Evolutionary conservation across 2,113 vertebrate species (phyloP).

Genomic region (Rynchops niger): DNA sequence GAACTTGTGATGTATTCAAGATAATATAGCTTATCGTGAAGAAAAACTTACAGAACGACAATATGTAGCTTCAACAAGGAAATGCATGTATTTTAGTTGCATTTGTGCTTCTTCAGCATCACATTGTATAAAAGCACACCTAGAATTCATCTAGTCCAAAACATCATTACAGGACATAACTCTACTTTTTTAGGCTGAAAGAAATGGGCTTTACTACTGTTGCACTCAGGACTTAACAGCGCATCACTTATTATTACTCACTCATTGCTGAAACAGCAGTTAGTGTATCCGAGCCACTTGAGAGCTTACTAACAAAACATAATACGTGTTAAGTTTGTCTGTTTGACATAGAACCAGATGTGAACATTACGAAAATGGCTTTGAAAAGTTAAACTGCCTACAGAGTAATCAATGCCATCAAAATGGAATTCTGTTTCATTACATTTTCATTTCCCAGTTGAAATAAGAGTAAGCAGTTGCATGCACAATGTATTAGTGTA

Average conservation of each 20-base stretch:
- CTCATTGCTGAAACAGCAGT: background rate
- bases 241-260: background rate
- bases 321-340: background rate
- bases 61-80: background rate
- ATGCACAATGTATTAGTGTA: background rate
- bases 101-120: background rate
- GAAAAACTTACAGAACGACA: background rate
- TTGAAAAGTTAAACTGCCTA: background rate
- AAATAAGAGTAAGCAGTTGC: background rate
- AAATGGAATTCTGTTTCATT: constrained; percentile 8
- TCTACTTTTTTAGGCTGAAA: background rate
- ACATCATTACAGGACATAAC: background rate
- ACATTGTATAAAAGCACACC: background rate
- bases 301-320: background rate
- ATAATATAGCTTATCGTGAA: background rate
- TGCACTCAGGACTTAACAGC: background rate
- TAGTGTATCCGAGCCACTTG: background rate
- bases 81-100: background rate
- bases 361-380: background rate
- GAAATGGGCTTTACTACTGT: background rate
- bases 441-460: constrained; percentile 6
- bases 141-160: background rate
- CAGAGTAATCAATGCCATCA: background rate
- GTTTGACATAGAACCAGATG: background rate
- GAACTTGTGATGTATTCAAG: background rate